Percentiles rank a stretch among this genome's conserved stretches.
Conservation (phyloP, 2,797 vertebrate genomes). For the Falco peregrinus region DNA sequence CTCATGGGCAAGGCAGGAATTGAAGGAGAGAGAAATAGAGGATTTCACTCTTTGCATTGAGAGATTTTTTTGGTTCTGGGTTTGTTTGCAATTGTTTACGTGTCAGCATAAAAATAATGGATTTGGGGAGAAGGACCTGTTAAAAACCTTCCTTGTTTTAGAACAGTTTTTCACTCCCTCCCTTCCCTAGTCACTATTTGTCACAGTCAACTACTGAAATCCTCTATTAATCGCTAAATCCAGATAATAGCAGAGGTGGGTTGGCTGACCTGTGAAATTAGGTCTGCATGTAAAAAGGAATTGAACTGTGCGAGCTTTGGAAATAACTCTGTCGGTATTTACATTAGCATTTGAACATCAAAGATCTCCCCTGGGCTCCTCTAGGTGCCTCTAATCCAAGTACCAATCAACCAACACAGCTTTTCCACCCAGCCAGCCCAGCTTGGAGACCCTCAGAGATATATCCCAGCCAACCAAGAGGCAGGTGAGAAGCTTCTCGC, state of each 20-base stretch:
- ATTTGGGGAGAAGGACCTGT: neutral
- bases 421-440: neutral
- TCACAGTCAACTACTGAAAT: slow-evolving; percentile 49
- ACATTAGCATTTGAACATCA: slow-evolving; percentile 26
- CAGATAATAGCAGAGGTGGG: slow-evolving; percentile 44
- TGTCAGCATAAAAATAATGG: slow-evolving; percentile 16
- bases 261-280: slow-evolving; percentile 63
- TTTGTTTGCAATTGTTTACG: neutral
- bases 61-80: neutral
- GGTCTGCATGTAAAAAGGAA: slow-evolving; percentile 61
- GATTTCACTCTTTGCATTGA: neutral
- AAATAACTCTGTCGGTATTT: slow-evolving; percentile 55
- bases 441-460: neutral
- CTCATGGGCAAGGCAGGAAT: slow-evolving; percentile 17
- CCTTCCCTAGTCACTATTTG: slow-evolving; percentile 34
- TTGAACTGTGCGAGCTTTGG: slow-evolving; percentile 38
- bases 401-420: slow-evolving; percentile 16
- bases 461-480: neutral
- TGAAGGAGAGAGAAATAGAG: slow-evolving; percentile 35
- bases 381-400: slow-evolving; percentile 43
- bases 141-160: slow-evolving; percentile 39
- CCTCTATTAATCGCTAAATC: slow-evolving; percentile 53
- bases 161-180: neutral
- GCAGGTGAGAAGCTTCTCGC: neutral
- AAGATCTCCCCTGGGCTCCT: slow-evolving; percentile 43